phyloP scores from a whole-genome alignment of 2,797 vertebrate species.

The Coluber constrictor region DNA sequence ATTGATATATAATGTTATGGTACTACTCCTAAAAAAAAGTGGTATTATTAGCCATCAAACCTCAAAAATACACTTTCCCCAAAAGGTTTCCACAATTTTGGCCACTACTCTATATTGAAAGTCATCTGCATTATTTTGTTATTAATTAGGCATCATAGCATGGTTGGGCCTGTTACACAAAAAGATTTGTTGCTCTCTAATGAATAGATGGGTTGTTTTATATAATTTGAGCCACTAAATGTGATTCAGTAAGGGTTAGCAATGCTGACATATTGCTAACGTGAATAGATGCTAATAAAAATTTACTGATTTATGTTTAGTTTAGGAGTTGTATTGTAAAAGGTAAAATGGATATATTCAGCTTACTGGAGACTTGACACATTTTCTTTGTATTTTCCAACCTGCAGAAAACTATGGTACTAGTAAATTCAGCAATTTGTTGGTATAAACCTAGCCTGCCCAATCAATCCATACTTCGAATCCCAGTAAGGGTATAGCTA shows the following conservation, averaged over 20 bases:
- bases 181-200: neutral
- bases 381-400: neutral
- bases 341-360: neutral
- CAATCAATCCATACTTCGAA: neutral
- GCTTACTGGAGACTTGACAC: neutral
- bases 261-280: neutral
- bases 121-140: neutral
- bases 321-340: neutral
- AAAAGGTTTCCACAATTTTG: no score
- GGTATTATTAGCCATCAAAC: no score
- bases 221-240: neutral
- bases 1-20: no score
- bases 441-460: neutral
- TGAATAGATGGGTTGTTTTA: neutral
- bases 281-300: neutral
- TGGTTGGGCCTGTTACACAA: neutral
- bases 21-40: no score
- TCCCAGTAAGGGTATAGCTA: no score
- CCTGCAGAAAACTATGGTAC: neutral
- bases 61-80: no score
- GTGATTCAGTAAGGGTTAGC: no score
- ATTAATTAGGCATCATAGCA: neutral
- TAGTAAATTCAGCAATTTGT: neutral
- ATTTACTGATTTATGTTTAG: neutral
- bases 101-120: neutral